These are phyloP conservation scores for Dynastes hyllus DNA, from an alignment of 2,888 invertebrate species.

Conservation along the genomic window DNA sequence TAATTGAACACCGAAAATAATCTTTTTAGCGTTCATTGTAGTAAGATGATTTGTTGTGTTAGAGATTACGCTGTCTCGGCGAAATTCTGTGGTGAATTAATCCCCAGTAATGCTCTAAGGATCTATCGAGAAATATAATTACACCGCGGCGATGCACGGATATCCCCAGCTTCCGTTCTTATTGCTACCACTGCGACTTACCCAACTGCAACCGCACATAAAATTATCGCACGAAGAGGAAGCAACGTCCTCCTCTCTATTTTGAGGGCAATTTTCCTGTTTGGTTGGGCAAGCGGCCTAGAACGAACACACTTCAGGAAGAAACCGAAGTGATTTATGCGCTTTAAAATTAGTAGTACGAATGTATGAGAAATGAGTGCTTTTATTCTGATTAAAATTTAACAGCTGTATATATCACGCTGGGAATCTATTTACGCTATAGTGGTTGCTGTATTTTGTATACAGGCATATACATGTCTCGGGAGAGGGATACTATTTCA, in stretches of 20 bases:
- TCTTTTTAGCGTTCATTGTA: slow-evolving; percentile 39
- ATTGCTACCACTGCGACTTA: slow-evolving; percentile 1
- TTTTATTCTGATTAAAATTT: slow-evolving; percentile 59
- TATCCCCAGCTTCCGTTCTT: slow-evolving; percentile 5
- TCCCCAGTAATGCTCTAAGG: slow-evolving; percentile 40
- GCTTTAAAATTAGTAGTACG: slow-evolving; percentile 57
- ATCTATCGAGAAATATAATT: slow-evolving; percentile 45
- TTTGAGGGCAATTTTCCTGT: slow-evolving; percentile 54
- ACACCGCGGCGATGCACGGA: slow-evolving; percentile 24
- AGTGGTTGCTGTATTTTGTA: not conserved
- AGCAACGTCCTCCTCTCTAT: slow-evolving; percentile 49
- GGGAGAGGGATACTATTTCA: not conserved
- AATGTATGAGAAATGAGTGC: slow-evolving; percentile 57
- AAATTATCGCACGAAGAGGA: slow-evolving; percentile 6
- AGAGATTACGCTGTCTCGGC: slow-evolving; percentile 37
- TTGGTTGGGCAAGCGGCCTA: slow-evolving; percentile 27
- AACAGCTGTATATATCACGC: slow-evolving; percentile 55
- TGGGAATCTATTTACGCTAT: slow-evolving; percentile 39
- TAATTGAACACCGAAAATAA: slow-evolving; percentile 38
- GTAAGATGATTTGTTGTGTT: slow-evolving; percentile 44
- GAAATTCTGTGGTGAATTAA: slow-evolving; percentile 35
- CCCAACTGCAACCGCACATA: slow-evolving; percentile 6
- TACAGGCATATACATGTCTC: not conserved
- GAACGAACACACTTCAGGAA: slow-evolving; percentile 30
- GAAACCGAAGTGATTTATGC: slow-evolving; percentile 54